These are phyloP conservation scores for Orestias chungarensis DNA, from an alignment of 2,797 vertebrate species.

Conservation along the genomic window DNA sequence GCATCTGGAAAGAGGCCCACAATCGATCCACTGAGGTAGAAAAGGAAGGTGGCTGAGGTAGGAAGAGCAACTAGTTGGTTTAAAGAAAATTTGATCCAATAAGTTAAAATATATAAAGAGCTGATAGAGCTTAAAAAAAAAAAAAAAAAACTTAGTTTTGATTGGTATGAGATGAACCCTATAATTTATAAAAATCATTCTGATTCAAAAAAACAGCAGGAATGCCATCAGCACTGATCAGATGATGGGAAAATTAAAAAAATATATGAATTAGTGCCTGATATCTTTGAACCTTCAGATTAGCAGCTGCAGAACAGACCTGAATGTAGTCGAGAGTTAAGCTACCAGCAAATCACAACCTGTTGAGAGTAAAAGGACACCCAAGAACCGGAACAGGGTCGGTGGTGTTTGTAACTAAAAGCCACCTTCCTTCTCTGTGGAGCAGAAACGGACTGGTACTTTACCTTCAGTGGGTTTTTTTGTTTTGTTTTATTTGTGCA, in stretches of 20 bases:
- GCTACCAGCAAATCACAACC: constrained; percentile 64
- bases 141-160: too few species aligned
- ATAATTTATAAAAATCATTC: background rate
- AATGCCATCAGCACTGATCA: constrained; percentile 11
- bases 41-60: constrained; percentile 73
- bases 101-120: too few species aligned
- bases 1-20: constrained; percentile 29
- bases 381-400: constrained; percentile 40
- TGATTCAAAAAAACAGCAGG: constrained; percentile 9
- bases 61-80: too few species aligned
- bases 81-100: too few species aligned
- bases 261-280: constrained; percentile 67
- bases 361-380: constrained; percentile 48
- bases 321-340: constrained; percentile 71
- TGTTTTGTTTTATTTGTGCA: constrained; percentile 63
- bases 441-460: constrained; percentile 68
- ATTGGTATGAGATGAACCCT: constrained; percentile 8
- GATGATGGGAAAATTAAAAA: constrained; percentile 9
- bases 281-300: constrained; percentile 61
- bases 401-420: constrained; percentile 50
- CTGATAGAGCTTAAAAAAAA: too few species aligned
- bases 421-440: constrained; percentile 84
- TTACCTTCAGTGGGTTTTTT: constrained; percentile 64
- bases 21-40: constrained; percentile 59
- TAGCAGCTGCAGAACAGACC: constrained; percentile 67